Evolutionary conservation across 2,113 vertebrate genomes (phyloP).

Genomic region (Hassar affinis): DNA sequence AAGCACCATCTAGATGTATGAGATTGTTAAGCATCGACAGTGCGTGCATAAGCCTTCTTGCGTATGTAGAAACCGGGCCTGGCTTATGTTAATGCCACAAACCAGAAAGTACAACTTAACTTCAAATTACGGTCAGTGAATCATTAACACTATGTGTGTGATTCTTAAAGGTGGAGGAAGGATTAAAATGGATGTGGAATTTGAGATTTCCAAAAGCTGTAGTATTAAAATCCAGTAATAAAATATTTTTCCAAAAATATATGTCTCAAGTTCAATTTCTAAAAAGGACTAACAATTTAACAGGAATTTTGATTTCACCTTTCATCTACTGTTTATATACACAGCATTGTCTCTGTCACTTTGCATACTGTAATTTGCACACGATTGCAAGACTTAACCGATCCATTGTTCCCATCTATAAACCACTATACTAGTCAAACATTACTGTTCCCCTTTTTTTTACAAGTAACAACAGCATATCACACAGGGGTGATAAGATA

Average conservation of each 20-base stretch:
- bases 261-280: background rate
- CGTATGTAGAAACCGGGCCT: background rate
- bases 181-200: constrained; percentile 1
- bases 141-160: background rate
- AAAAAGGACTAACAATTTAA: background rate
- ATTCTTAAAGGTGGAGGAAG: background rate
- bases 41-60: constrained; percentile 18
- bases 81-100: constrained; percentile 2
- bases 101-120: constrained; percentile 13
- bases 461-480: constrained; percentile 12
- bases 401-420: constrained; percentile 12
- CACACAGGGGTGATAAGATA: constrained; percentile 35
- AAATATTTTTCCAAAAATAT: background rate
- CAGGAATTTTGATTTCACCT: background rate
- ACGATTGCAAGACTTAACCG: constrained; percentile 27
- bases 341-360: constrained; percentile 19
- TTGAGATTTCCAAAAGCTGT: background rate
- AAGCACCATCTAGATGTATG: constrained; percentile 41
- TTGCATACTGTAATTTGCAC: constrained; percentile 46
- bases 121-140: constrained; percentile 15
- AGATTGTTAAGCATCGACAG: constrained; percentile 42
- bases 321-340: background rate
- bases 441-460: constrained; percentile 43
- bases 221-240: background rate
- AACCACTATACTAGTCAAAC: constrained; percentile 22